Evolutionary conservation across 2,113 vertebrate species (phyloP).

Genomic region (Platichthys flesus): DNA sequence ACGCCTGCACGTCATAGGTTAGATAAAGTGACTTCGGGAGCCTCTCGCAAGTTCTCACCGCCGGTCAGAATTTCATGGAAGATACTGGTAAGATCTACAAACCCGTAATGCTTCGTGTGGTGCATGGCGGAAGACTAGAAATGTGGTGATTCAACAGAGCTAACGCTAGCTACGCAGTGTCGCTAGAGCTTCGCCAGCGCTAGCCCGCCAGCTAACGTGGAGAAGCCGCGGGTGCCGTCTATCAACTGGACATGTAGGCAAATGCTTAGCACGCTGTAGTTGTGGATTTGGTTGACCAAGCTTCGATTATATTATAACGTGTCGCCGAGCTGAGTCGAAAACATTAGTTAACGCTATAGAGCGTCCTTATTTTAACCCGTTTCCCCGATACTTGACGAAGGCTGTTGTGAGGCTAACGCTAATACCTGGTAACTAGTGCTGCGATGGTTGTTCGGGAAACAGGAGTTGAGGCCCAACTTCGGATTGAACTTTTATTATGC

Average conservation of each 20-base stretch:
- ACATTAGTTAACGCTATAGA: not conserved
- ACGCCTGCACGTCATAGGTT: constrained; percentile 41
- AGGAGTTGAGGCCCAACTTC: constrained; percentile 50
- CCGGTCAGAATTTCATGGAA: constrained; percentile 68
- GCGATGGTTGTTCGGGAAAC: constrained; percentile 6
- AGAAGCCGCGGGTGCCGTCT: constrained; percentile 38
- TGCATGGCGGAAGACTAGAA: accelerated
- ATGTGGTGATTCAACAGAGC: not conserved
- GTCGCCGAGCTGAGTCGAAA: accelerated
- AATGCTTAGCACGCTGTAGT: constrained; percentile 17
- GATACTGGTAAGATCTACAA: constrained; percentile 71
- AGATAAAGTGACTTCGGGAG: constrained; percentile 57
- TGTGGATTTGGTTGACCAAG: not conserved
- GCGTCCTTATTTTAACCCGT: too few species aligned
- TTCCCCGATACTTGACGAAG: not conserved
- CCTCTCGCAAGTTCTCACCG: constrained; percentile 6
- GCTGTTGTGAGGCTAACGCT: not conserved
- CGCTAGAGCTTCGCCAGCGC: not conserved
- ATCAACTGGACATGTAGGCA: constrained; percentile 43
- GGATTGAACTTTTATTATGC: constrained; percentile 50
- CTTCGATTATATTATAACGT: accelerated
- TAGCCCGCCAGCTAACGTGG: constrained; percentile 54
- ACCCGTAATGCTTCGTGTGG: accelerated
- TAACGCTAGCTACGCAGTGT: not conserved
- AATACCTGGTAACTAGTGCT: not conserved